These are phyloP conservation scores for Mythimna lalbum DNA, from an alignment of 2,888 invertebrate species.

Conservation along the genomic window DNA sequence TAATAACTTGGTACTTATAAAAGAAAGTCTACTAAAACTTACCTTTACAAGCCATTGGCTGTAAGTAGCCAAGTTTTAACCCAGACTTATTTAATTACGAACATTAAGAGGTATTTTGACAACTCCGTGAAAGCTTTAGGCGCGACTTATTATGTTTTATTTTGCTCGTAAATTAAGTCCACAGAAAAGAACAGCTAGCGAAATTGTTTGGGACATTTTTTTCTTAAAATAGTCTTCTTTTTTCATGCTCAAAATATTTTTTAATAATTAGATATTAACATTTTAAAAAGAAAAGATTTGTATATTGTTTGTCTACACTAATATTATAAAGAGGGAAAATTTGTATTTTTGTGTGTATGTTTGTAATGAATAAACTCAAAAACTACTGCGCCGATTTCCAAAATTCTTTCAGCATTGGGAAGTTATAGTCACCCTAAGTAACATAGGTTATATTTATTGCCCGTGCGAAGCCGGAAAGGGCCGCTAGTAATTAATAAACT, in stretches of 20 bases:
- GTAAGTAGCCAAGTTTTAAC: conserved; percentile 40
- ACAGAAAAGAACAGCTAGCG: neutral
- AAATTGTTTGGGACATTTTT: conserved; percentile 8
- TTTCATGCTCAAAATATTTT: neutral
- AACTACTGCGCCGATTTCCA: too few species aligned
- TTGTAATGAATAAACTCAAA: too few species aligned
- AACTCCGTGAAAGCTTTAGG: conserved; percentile 43
- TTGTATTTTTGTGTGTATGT: too few species aligned
- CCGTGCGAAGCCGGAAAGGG: too few species aligned
- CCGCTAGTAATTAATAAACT: too few species aligned
- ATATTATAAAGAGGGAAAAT: too few species aligned
- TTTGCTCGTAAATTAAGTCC: conserved; percentile 25
- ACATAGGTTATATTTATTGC: too few species aligned
- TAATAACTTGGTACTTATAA: conserved; percentile 14
- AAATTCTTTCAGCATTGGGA: too few species aligned
- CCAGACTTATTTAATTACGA: conserved; percentile 46
- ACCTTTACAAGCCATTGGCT: conserved; percentile 44
- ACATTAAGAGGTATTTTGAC: conserved; percentile 48
- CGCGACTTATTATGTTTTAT: conserved; percentile 16
- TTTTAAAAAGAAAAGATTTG: neutral
- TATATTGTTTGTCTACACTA: too few species aligned
- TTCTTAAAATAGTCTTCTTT: neutral
- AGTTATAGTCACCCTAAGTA: too few species aligned
- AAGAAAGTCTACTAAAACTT: conserved; percentile 33
- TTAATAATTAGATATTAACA: too few species aligned